Conservation (phyloP, 2,888 invertebrate species). For the Sinopyrophorus schimmeli region DNA sequence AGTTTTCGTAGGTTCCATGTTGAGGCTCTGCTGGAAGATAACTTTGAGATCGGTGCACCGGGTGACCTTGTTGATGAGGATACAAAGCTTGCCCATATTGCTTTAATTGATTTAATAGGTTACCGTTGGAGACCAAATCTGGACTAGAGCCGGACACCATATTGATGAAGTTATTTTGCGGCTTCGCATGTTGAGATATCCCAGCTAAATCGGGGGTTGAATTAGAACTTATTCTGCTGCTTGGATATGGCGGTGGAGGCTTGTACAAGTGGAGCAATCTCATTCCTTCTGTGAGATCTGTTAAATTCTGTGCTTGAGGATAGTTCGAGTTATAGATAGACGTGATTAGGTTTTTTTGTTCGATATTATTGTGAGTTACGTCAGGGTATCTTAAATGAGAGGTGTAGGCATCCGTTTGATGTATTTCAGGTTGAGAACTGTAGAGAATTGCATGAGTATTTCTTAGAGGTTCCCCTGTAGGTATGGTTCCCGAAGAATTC, state of each 20-base stretch:
- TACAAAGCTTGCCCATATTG: conserved; percentile 43
- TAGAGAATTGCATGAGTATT: conserved; percentile 56
- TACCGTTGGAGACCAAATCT: conserved; percentile 74
- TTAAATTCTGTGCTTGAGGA: conserved; percentile 44
- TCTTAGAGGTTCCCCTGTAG: conserved; percentile 40
- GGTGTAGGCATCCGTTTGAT: conserved; percentile 57
- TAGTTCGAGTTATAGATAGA: conserved; percentile 38
- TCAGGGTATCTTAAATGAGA: conserved; percentile 64
- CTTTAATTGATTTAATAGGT: conserved; percentile 59
- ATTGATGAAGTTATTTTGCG: conserved; percentile 48
- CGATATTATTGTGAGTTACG: conserved; percentile 62
- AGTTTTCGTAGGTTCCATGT: conserved; percentile 75
- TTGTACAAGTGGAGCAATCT: conserved; percentile 72
- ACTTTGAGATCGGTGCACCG: conserved; percentile 53
- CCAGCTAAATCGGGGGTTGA: conserved; percentile 84
- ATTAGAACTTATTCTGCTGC: conserved; percentile 75
- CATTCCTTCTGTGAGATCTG: conserved; percentile 58
- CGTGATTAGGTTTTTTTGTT: conserved; percentile 43
- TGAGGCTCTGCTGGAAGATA: conserved; percentile 53
- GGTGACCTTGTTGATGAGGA: conserved; percentile 45
- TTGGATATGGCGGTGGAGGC: conserved; percentile 85
- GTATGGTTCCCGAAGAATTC: conserved; percentile 58
- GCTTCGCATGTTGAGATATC: conserved; percentile 61
- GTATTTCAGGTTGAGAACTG: conserved; percentile 77
- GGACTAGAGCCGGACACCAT: conserved; percentile 78